Evolutionary conservation across 2,888 invertebrate genomes (phyloP), one percentile per base, ranked within the genome.

Genomic region (Philopedon plagiatum): DNA sequence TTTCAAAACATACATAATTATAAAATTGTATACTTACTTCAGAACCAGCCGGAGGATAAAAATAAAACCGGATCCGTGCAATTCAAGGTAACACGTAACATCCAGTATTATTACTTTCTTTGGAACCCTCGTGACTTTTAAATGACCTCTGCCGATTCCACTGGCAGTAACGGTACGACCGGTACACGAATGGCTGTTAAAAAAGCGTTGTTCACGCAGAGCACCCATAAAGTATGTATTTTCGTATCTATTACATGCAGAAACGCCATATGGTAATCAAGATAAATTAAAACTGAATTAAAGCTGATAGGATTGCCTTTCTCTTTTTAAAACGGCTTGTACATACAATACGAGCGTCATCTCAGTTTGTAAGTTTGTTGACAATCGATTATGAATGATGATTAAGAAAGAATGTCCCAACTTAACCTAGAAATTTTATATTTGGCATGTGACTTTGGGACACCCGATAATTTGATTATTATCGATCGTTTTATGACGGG

Each of bases 91-190:
- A 29, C 29, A 29, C 15, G 29, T 54, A 54, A 54, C 51, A 29
- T 54, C n/a, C 26, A 26, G 49, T 26, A 23, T n/a, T 54, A 54
- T 15, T 54, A 54, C 51, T 54, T 29, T 54, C 26, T 51, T 54
- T 8, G 29, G 9, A 13, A 54, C 18, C 51, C 1, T 54, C 51
- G 11, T 18, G 60, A 68, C 61, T 68, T 68, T 68, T 18, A 61
- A 68, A 68, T 68, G 61, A 68, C 68, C 68, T 68, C 61, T 61
- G 29, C 29, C n/a, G 26, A 54, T 41, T 61, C 29, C 54, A 68
- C 29, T 34, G 21, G n/a, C n/a, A n/a, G 54, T 68, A 68, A 68
- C 68, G 61, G 68, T 61, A 68, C 61, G 68, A 68, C 61, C 51
- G 37, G 39, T n/a, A n/a, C n/a, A n/a, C n/a, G 54, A 61, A 29